Percentiles rank a stretch among this genome's conserved stretches.
These are phyloP conservation scores for Metridium senile DNA, from an alignment of 92 coral and sea anemone species.

Conservation along the genomic window DNA sequence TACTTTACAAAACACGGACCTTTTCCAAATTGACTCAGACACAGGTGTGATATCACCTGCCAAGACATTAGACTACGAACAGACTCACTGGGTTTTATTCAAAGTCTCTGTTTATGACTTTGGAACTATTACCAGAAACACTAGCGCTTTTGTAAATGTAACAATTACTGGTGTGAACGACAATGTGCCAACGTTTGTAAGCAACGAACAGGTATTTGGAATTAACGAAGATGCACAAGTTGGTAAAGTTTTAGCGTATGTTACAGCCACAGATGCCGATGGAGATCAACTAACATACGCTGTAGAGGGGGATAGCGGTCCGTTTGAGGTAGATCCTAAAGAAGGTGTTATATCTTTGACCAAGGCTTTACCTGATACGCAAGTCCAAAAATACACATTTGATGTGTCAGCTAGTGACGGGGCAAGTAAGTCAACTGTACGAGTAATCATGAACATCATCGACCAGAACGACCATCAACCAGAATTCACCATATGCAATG, in stretches of 20 bases:
- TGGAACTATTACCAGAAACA: conserved; percentile 30
- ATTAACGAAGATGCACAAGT: conserved; percentile 66
- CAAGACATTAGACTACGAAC: conserved; percentile 62
- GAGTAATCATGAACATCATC: conserved; percentile 47
- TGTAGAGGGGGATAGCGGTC: conserved; percentile 51
- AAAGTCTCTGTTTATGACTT: conserved; percentile 53
- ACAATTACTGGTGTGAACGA: conserved; percentile 64
- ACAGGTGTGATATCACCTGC: conserved; percentile 75
- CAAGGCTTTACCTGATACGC: conserved; percentile 20
- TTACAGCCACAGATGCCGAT: conserved; percentile 69
- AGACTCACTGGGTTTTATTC: conserved; percentile 41
- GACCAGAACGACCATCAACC: conserved; percentile 63
- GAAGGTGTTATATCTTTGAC: conserved; percentile 63
- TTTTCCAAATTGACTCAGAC: conserved; percentile 55
- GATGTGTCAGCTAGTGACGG: conserved; percentile 69
- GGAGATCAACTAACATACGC: conserved; percentile 39
- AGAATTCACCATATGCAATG: conserved; percentile 55
- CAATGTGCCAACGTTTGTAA: conserved; percentile 64
- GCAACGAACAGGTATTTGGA: conserved; percentile 36
- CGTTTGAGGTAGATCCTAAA: conserved; percentile 41
- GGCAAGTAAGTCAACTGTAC: conserved; percentile 14
- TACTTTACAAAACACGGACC: conserved; percentile 45
- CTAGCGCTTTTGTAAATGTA: conserved; percentile 67
- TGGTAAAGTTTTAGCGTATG: conserved; percentile 62
- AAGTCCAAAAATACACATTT: conserved; percentile 57